Base-by-base conservation (phyloP, 2,888 invertebrate genomes). In the Norana najaformis region DNA sequence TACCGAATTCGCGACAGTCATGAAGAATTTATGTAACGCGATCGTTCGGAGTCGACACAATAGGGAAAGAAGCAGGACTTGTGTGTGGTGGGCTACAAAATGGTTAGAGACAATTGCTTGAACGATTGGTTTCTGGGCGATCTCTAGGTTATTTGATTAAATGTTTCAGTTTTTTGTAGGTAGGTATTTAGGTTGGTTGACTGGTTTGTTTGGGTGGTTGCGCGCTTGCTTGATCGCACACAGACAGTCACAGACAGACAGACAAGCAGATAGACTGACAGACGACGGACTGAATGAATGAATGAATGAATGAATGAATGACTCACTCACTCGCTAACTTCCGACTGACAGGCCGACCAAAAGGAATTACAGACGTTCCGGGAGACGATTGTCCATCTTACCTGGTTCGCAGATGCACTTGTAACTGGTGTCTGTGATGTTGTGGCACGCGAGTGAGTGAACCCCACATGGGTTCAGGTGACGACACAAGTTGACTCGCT, bases 371-470 rank as follows among this genome's bases (percentile, higher is more conserved):
- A n/a, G n/a, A n/a, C n/a, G n/a, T n/a, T 23, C 53, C 23, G 53
- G 23, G n/a, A n/a, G n/a, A n/a, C 13, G 0, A 53, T 30, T 53
- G 53, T 23, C 18, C 41, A 41, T 41, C 2, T 90, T 88, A 90
- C 93, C 94, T 36, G 92, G 91, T 37, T 89, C 41, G 90, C 94
- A 94, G n/a, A 90, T 37, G 90, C 94, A 94, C 36, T 91, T 90
- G 90, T 93, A 93, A 2, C 89, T 90, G 2, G 92, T 91, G 89
- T 92, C 93, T 0, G 91, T 91, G 37, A 89, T 88, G 90, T 92
- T 92, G 41, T 89, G 91, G 88, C 92, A 92, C 53, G 90, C 88
- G 36, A 91, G 89, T 34, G 91, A 88, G 90, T 92, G 91, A 13
- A 53, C 53, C 6, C 91, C 91, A 69, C 92, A 92, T 8, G 92